These are phyloP conservation scores for Xerus rutilus DNA, from an alignment of 2,797 vertebrate genomes.

Conservation along the genomic window DNA sequence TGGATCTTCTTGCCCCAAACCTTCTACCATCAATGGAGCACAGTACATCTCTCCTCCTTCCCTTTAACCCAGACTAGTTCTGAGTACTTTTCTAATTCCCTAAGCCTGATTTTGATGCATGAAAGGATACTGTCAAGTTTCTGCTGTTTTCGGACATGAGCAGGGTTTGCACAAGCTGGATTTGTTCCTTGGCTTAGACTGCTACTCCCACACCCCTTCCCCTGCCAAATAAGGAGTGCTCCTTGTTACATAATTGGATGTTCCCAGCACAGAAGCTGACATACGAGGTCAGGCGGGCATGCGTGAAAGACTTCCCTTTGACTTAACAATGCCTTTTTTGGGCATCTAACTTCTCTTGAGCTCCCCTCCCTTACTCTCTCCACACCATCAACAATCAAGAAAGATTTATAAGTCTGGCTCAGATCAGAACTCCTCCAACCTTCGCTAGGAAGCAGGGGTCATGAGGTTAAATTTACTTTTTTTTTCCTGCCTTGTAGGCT, in stretches of 20 bases:
- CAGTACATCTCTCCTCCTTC: not conserved
- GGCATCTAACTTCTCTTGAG: conserved; percentile 81
- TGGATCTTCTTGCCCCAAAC: conserved; percentile 55
- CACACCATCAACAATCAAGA: conserved; percentile 62
- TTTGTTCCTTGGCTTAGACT: conserved; percentile 66
- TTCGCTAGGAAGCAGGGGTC: conserved; percentile 59
- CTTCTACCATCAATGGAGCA: conserved; percentile 61
- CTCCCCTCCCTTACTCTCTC: conserved; percentile 56
- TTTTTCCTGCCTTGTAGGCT: not conserved
- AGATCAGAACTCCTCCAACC: conserved; percentile 59
- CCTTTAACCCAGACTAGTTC: not conserved
- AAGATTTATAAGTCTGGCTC: conserved; percentile 78
- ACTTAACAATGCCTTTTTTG: conserved; percentile 89
- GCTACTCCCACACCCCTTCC: not conserved
- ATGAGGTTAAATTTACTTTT: conserved; percentile 67
- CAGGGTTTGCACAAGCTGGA: conserved; percentile 71
- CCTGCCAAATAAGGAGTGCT: conserved; percentile 83
- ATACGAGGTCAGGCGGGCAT: conserved; percentile 60
- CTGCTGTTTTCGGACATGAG: conserved; percentile 80
- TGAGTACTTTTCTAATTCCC: not conserved
- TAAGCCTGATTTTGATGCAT: not conserved
- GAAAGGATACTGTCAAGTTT: not conserved
- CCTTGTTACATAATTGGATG: conserved; percentile 86
- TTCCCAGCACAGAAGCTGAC: conserved; percentile 55
- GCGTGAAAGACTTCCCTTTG: conserved; percentile 69